Evolutionary conservation across 2,797 vertebrate genomes (phyloP).

Genomic region (Masticophis lateralis): DNA sequence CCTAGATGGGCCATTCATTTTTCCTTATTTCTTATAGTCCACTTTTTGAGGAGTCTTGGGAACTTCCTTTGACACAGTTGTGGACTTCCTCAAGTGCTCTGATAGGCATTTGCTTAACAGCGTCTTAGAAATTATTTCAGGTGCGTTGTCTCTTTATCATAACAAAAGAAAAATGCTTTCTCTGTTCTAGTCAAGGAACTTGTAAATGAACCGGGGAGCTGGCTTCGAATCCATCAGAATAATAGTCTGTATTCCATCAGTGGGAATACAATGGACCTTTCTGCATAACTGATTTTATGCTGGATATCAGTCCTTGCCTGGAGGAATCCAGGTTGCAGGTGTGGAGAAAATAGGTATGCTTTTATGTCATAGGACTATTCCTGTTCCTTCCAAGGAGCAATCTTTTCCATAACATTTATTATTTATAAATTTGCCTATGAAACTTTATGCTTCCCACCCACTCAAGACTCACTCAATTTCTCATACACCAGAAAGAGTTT

Average conservation of each 20-base stretch:
- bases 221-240: conserved; percentile 57
- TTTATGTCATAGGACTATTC: conserved; percentile 52
- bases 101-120: background rate
- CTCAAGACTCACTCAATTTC: background rate
- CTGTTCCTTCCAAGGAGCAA: conserved; percentile 44
- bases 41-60: background rate
- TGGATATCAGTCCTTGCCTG: conserved; percentile 66
- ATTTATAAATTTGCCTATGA: conserved; percentile 31
- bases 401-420: conserved; percentile 28
- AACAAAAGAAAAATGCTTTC: conserved; percentile 55
- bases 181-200: conserved; percentile 55
- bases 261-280: conserved; percentile 55
- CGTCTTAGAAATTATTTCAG: conserved; percentile 47
- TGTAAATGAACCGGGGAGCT: conserved; percentile 48
- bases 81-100: background rate
- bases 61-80: background rate
- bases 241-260: conserved; percentile 65
- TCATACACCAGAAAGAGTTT: background rate
- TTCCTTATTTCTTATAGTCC: background rate
- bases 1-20: background rate
- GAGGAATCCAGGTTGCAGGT: conserved; percentile 50
- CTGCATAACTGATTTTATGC: conserved; percentile 58
- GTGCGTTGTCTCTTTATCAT: conserved; percentile 55
- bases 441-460: background rate
- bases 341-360: conserved; percentile 53